Percentiles rank a stretch among this genome's conserved stretches.
Conservation (phyloP, 2,113 vertebrate species). For the Rhinoptilus africanus region DNA sequence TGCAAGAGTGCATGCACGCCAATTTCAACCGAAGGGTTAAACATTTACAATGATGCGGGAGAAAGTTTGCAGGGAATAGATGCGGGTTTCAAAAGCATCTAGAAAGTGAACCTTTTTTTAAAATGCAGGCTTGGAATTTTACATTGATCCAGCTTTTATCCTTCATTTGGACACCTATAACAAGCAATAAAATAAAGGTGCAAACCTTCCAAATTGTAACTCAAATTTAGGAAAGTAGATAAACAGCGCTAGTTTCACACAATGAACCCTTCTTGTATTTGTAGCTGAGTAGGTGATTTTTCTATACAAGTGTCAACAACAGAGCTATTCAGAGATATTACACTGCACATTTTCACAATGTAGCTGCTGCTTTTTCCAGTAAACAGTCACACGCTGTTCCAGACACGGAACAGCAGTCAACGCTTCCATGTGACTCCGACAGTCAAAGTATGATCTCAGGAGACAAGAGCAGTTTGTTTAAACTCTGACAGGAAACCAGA, state of each 20-base stretch:
- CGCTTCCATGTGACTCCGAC: slow-evolving; percentile 25
- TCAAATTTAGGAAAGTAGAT: neutral
- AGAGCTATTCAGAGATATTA: slow-evolving; percentile 44
- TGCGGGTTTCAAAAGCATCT: neutral
- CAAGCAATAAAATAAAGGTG: neutral
- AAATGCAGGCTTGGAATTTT: neutral
- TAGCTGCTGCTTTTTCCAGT: slow-evolving; percentile 61
- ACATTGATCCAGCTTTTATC: neutral
- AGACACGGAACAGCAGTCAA: slow-evolving; percentile 44
- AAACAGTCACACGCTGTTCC: slow-evolving; percentile 64
- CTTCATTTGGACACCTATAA: neutral
- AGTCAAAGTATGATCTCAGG: slow-evolving; percentile 18
- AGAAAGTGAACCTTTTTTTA: neutral
- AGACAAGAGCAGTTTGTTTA: slow-evolving; percentile 21
- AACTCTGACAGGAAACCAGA: slow-evolving; percentile 17
- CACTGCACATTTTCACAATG: slow-evolving; percentile 21
- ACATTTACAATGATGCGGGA: neutral
- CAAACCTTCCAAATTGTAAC: neutral
- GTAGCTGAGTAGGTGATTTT: neutral
- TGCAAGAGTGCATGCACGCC: fast-evolving
- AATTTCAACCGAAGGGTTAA: fast-evolving
- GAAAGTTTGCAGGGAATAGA: neutral
- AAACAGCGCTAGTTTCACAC: neutral
- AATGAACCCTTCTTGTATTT: neutral
- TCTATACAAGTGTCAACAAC: slow-evolving; percentile 3